Evolutionary conservation across 2,888 invertebrate genomes (phyloP), one percentile per base, ranked within the genome.

Genomic region (Stegophylla sp.): DNA sequence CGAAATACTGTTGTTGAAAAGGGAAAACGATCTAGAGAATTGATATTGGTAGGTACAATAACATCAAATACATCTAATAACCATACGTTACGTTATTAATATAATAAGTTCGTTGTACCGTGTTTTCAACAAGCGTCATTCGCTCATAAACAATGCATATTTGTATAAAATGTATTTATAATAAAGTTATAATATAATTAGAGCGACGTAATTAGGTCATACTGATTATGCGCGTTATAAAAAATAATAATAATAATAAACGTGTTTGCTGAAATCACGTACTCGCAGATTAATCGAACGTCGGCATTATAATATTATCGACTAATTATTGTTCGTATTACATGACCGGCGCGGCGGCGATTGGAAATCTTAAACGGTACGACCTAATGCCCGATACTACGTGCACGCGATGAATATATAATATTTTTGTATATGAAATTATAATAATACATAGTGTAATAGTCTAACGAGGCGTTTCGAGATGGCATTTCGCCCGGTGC

Each of bases 161-260:
- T n/a, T n/a, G n/a, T n/a, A n/a, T n/a, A n/a, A n/a, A 61, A 43
- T 64, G 20, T 20, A 41, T n/a, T n/a, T n/a, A n/a, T n/a, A n/a
- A n/a, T n/a, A n/a, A n/a, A n/a, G n/a, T 0, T 26, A 56, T 56
- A 41, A 10, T 34, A 12, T 64, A n/a, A 43, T 15, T 3, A 23
- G 26, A 15, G 26, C 26, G 17, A 61, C 7, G 43, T 45, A 67
- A 45, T 45, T 67, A 48, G 67, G 67, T 67, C 67, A 67, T 9
- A 48, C 26, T 67, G 67, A 67, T 48, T 67, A 67, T 23, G 43
- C 17, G 66, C 15, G 15, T 17, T 9, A 10, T 53, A 45, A 48
- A 0, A 15, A 43, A 0, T 7, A 43, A 0, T 7, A 5, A 43
- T n/a, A 43, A n/a, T n/a, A n/a, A n/a, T n/a, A n/a, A n/a, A n/a